These are phyloP conservation scores for Cylindroiulus punctatus DNA, from an alignment of 2,888 invertebrate species.

Conservation along the genomic window DNA sequence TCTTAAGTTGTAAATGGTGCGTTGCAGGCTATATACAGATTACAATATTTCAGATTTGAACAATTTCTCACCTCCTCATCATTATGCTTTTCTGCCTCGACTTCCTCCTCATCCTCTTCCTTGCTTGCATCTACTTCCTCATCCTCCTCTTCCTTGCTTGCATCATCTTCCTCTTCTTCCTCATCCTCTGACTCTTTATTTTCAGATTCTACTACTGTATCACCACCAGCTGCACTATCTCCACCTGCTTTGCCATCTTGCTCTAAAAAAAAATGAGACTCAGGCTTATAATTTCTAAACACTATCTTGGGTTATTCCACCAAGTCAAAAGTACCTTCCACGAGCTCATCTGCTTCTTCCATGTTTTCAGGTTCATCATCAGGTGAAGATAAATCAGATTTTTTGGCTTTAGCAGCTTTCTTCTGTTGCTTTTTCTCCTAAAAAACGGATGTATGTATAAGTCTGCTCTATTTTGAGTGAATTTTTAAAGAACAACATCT, in stretches of 20 bases:
- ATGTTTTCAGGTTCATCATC: slow-evolving; percentile 69
- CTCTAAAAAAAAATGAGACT: neutral
- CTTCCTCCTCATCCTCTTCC: slow-evolving; percentile 59
- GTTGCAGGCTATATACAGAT: neutral
- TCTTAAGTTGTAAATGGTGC: neutral
- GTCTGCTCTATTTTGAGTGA: neutral
- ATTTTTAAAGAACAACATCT: neutral
- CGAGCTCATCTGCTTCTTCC: neutral
- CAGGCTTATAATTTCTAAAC: neutral
- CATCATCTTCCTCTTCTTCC: slow-evolving; percentile 61
- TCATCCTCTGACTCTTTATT: slow-evolving; percentile 58
- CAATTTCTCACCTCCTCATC: slow-evolving; percentile 61
- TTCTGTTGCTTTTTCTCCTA: slow-evolving; percentile 66
- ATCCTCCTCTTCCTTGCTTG: slow-evolving; percentile 59
- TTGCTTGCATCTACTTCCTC: slow-evolving; percentile 62
- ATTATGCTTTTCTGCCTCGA: slow-evolving; percentile 62
- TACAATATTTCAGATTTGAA: slow-evolving; percentile 58
- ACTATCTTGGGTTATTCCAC: neutral
- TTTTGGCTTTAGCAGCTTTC: slow-evolving; percentile 72
- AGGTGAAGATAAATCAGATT: slow-evolving; percentile 76
- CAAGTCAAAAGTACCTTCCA: neutral
- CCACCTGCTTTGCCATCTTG: slow-evolving; percentile 25
- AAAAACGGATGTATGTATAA: neutral
- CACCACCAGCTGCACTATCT: slow-evolving; percentile 57
- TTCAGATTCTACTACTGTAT: slow-evolving; percentile 64